phyloP scores from a whole-genome alignment of 2,888 invertebrate species.

The Salpingus planirostris region DNA sequence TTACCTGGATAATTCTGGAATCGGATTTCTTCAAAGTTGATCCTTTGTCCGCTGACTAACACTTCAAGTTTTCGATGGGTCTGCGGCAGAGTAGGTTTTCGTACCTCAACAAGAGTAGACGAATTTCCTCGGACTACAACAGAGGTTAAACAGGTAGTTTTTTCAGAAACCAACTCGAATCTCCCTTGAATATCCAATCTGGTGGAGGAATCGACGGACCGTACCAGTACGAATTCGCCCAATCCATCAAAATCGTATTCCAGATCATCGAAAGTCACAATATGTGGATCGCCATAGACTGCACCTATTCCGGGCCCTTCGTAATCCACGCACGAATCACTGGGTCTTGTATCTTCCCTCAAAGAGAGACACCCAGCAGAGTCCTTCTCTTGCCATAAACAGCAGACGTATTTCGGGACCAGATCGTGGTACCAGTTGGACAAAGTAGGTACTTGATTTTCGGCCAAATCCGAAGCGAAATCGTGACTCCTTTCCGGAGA shows the following conservation, averaged over 20 bases:
- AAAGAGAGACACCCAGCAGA: slow-evolving; percentile 91
- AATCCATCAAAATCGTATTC: slow-evolving; percentile 92
- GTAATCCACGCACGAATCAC: slow-evolving; percentile 93
- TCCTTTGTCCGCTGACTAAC: slow-evolving; percentile 71
- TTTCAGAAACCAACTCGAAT: slow-evolving; percentile 71
- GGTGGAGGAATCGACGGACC: slow-evolving; percentile 64
- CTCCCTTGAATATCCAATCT: slow-evolving; percentile 78
- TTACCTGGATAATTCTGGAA: slow-evolving; percentile 86
- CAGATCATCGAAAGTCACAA: slow-evolving; percentile 84
- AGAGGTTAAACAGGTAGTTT: slow-evolving; percentile 73
- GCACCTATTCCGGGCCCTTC: slow-evolving; percentile 81
- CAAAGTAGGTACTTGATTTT: slow-evolving; percentile 87
- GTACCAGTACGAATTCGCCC: slow-evolving; percentile 81
- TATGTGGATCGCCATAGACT: slow-evolving; percentile 89
- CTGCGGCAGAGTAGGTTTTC: slow-evolving; percentile 69
- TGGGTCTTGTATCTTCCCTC: slow-evolving; percentile 86
- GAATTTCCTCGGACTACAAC: slow-evolving; percentile 76
- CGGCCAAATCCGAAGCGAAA: slow-evolving; percentile 91
- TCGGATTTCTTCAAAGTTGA: slow-evolving; percentile 82
- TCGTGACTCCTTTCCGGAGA: slow-evolving; percentile 78
- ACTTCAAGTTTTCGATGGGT: slow-evolving; percentile 89
- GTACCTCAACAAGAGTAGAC: slow-evolving; percentile 78
- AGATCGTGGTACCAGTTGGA: slow-evolving; percentile 96
- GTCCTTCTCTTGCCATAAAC: slow-evolving; percentile 88
- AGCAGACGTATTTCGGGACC: slow-evolving; percentile 90